A percentile compares a stretch with the other conserved stretches of the same genome.
Evolutionary conservation across 1,140 invertebrate genomes (phyloP).

Genomic region (Tenebrio molitor): DNA sequence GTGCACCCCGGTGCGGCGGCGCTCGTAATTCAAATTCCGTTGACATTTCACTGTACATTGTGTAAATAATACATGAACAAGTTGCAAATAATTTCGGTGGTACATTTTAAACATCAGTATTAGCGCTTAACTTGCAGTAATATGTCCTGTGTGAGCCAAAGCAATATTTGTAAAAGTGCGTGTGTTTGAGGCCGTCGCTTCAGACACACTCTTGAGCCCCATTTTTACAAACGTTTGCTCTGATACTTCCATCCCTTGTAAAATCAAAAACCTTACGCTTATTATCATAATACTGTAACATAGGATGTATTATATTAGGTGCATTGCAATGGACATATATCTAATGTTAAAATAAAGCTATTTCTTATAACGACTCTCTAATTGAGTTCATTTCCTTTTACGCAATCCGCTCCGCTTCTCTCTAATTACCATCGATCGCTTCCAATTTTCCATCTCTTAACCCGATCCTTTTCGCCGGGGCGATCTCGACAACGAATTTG

Average conservation of each 20-base stretch:
- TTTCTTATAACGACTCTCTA: constrained; percentile 64
- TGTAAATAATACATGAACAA: constrained; percentile 32
- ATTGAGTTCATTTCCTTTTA: too few relatives aligned
- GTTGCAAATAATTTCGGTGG: constrained; percentile 33
- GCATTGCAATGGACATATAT: constrained; percentile 58
- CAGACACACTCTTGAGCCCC: constrained; percentile 45
- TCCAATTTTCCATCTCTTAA: too few relatives aligned
- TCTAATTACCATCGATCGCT: too few relatives aligned
- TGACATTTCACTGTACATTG: constrained; percentile 16
- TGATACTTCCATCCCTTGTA: constrained; percentile 50
- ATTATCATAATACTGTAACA: constrained; percentile 60
- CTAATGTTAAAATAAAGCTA: constrained; percentile 62
- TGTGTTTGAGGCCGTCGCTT: constrained; percentile 37
- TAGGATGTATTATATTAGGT: constrained; percentile 56
- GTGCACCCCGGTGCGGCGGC: background rate
- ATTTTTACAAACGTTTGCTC: constrained; percentile 45
- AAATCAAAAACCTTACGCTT: constrained; percentile 62
- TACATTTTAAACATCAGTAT: constrained; percentile 29
- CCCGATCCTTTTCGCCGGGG: too few relatives aligned
- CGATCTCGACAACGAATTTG: too few relatives aligned
- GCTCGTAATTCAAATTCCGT: background rate
- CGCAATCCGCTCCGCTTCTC: too few relatives aligned
- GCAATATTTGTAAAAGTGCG: constrained; percentile 45
- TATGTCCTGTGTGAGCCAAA: constrained; percentile 38
- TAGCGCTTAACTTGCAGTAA: constrained; percentile 27